Percentiles rank a stretch among this genome's conserved stretches.
These are phyloP conservation scores for Cephalopholis sonnerati DNA, from an alignment of 2,113 vertebrate species.

Conservation along the genomic window DNA sequence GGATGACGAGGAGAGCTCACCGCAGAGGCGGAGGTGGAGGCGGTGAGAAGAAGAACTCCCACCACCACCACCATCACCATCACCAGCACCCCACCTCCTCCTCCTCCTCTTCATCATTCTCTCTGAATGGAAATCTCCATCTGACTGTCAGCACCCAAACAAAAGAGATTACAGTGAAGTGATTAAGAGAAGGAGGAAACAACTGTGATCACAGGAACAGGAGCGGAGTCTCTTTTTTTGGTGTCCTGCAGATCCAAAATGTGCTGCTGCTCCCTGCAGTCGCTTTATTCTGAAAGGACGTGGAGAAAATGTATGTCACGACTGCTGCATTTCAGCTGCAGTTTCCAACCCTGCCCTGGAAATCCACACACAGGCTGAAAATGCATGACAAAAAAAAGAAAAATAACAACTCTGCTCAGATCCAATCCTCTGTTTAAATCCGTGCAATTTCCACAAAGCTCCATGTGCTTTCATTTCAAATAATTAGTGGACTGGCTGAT, in stretches of 20 bases:
- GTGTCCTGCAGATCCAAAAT: not conserved
- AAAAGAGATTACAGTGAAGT: conserved; percentile 19
- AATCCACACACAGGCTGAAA: not conserved
- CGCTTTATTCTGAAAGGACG: conserved; percentile 11
- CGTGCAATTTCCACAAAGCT: not conserved
- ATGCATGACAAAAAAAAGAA: not conserved
- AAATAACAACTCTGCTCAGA: too few relatives aligned
- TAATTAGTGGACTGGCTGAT: not conserved
- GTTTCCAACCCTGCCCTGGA: not conserved
- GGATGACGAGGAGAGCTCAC: conserved; percentile 41
- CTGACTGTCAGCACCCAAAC: conserved; percentile 2
- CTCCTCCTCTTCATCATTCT: conserved; percentile 26
- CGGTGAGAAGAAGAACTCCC: not conserved
- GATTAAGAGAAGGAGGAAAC: not conserved
- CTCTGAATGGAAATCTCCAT: conserved; percentile 60
- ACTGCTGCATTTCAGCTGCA: conserved; percentile 30
- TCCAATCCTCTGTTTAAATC: not conserved
- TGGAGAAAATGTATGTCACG: conserved; percentile 37
- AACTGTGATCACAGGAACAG: not conserved
- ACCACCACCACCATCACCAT: too few relatives aligned
- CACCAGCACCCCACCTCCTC: not conserved
- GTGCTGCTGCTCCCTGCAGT: not conserved
- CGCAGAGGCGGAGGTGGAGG: conserved; percentile 40
- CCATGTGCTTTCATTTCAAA: not conserved
- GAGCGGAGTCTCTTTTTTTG: not conserved